phyloP scores from a whole-genome alignment of 2,888 invertebrate genomes.

The Cyclophora albipunctata region DNA sequence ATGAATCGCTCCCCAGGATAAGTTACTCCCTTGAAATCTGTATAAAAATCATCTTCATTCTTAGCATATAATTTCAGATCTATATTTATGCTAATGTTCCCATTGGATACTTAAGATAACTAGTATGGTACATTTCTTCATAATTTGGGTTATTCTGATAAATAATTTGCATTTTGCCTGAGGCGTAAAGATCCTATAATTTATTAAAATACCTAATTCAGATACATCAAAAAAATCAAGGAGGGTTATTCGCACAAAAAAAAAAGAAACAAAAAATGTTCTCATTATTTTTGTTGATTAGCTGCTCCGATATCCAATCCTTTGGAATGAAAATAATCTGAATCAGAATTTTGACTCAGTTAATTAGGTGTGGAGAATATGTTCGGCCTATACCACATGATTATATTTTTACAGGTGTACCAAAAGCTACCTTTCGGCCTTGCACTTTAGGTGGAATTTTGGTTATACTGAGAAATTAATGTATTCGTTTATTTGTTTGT shows the following conservation, averaged over 20 bases:
- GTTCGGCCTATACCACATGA: conserved; percentile 7
- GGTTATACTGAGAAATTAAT: background rate
- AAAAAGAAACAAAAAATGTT: conserved; percentile 14
- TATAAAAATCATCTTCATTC: no score
- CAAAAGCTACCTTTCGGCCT: background rate
- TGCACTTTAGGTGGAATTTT: background rate
- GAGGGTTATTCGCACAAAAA: background rate
- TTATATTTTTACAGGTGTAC: conserved; percentile 2
- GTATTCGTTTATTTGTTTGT: conserved; percentile 8
- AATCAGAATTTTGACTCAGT: conserved; percentile 26
- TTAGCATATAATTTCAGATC: no score
- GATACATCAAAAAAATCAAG: no score
- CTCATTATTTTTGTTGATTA: conserved; percentile 24
- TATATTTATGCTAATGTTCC: no score
- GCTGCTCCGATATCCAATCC: conserved; percentile 16
- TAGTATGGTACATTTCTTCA: no score
- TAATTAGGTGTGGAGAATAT: conserved; percentile 33
- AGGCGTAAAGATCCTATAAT: no score
- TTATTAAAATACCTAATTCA: no score
- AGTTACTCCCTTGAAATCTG: no score
- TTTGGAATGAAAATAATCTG: conserved; percentile 26
- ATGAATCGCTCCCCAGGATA: no score
- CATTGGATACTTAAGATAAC: no score
- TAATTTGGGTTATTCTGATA: no score
- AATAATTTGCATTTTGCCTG: no score